A percentile compares a stretch with the other conserved stretches of the same genome.
Evolutionary conservation across 2,113 vertebrate species (phyloP).

Genomic region (Psilopsiagon aymara): DNA sequence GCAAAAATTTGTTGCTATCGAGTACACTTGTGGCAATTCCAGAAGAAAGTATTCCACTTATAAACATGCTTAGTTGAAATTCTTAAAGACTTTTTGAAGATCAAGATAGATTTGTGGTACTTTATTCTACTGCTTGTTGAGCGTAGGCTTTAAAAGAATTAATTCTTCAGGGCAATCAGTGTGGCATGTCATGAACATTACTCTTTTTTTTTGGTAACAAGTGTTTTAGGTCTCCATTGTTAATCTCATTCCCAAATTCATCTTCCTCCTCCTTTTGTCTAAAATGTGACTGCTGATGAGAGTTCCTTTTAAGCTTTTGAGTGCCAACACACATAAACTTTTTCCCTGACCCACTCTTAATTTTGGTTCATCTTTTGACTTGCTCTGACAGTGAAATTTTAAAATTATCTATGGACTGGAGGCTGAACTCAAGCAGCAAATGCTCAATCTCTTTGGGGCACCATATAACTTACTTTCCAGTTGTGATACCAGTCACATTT

Average conservation of each 20-base stretch:
- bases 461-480: background rate
- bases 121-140: background rate
- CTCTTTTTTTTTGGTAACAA: background rate
- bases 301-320: background rate
- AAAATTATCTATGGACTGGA: background rate
- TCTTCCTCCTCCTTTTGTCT: conserved; percentile 43
- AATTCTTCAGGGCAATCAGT: background rate
- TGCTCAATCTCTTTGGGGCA: background rate
- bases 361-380: background rate
- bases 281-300: conserved; percentile 46
- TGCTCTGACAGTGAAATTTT: background rate
- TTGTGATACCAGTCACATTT: conserved; percentile 36
- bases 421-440: background rate
- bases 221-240: conserved; percentile 46
- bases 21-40: background rate
- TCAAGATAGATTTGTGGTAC: background rate
- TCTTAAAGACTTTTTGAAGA: background rate
- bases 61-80: background rate
- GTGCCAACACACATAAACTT: background rate
- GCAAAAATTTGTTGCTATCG: background rate
- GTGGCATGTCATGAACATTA: conserved; percentile 18
- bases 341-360: background rate
- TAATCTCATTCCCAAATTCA: conserved; percentile 37
- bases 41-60: background rate
- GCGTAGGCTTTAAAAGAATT: background rate